A percentile compares a stretch with the other conserved stretches of the same genome.
Evolutionary conservation across 2,113 vertebrate genomes (phyloP).

Genomic region (Cromileptes altivelis): DNA sequence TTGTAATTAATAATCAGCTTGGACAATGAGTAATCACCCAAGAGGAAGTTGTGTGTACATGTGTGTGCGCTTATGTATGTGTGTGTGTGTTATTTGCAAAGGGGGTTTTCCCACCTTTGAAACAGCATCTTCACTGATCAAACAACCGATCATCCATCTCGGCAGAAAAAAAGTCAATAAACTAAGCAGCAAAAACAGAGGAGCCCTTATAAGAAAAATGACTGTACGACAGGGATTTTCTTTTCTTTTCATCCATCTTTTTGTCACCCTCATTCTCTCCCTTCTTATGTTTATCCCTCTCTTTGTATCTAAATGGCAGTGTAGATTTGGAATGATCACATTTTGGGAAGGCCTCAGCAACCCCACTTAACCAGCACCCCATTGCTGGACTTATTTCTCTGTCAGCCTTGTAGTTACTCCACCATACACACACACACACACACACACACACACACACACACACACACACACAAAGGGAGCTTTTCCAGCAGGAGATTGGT

Average conservation of each 20-base stretch:
- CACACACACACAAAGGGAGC: conserved; percentile 48
- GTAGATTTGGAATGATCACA: conserved; percentile 26
- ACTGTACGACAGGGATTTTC: not conserved
- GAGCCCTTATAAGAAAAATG: not conserved
- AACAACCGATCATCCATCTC: conserved; percentile 48
- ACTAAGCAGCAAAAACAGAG: conserved; percentile 17
- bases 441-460: not conserved
- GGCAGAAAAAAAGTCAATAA: conserved; percentile 37
- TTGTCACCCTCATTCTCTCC: not conserved
- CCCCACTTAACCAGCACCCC: conserved; percentile 38
- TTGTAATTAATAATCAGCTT: conserved; percentile 87
- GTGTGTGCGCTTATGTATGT: conserved; percentile 25
- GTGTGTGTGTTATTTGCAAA: conserved; percentile 40
- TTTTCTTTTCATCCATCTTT: conserved; percentile 8
- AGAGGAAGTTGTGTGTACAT: conserved; percentile 66
- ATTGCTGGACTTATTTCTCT: conserved; percentile 40
- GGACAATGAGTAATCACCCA: conserved; percentile 85
- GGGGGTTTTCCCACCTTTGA: conserved; percentile 55
- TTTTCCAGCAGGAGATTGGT: conserved; percentile 72
- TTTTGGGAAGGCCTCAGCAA: conserved; percentile 34
- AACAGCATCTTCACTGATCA: conserved; percentile 58
- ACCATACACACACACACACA: conserved; percentile 22
- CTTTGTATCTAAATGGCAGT: conserved; percentile 24
- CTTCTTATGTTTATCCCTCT: not conserved
- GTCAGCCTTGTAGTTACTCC: conserved; percentile 25